Percentiles rank a stretch among this genome's conserved stretches.
Evolutionary conservation across 2,888 invertebrate species (phyloP).

Genomic region (Hoplodrina blanda): DNA sequence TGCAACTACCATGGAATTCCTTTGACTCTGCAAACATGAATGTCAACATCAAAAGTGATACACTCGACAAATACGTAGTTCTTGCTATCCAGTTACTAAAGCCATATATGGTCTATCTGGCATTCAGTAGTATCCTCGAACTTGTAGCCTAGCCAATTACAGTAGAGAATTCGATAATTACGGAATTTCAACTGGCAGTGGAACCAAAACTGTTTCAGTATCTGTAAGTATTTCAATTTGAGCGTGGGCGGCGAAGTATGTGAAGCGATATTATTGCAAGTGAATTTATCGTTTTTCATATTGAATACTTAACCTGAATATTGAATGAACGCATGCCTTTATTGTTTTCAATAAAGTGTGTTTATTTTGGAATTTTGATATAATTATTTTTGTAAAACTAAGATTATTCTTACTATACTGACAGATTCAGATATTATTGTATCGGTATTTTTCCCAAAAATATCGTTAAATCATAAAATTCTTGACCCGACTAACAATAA

Average conservation of each 20-base stretch:
- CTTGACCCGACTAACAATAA: background rate
- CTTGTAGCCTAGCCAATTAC: slow-evolving; percentile 62
- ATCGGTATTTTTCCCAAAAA: too few species aligned
- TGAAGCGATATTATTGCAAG: slow-evolving; percentile 43
- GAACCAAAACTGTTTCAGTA: slow-evolving; percentile 32
- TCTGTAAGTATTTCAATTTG: slow-evolving; percentile 20
- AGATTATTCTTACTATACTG: background rate
- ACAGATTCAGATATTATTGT: too few species aligned
- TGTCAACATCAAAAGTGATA: slow-evolving; percentile 42
- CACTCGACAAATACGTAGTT: slow-evolving; percentile 29
- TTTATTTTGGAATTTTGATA: background rate
- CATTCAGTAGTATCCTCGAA: slow-evolving; percentile 60
- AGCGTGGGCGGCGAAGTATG: slow-evolving; percentile 59
- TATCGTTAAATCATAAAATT: background rate
- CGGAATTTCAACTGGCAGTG: slow-evolving; percentile 45
- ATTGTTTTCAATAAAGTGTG: background rate
- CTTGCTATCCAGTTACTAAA: slow-evolving; percentile 41
- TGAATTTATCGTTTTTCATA: slow-evolving; percentile 37
- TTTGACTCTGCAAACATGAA: slow-evolving; percentile 41
- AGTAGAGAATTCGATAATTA: slow-evolving; percentile 54
- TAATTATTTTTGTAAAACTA: too few species aligned
- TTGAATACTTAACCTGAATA: slow-evolving; percentile 16
- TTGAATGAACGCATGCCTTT: background rate
- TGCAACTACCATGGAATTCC: slow-evolving; percentile 38
- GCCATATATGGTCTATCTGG: slow-evolving; percentile 57